Evolutionary conservation across 1,140 invertebrate species (phyloP).

Genomic region (Polyergus mexicanus): DNA sequence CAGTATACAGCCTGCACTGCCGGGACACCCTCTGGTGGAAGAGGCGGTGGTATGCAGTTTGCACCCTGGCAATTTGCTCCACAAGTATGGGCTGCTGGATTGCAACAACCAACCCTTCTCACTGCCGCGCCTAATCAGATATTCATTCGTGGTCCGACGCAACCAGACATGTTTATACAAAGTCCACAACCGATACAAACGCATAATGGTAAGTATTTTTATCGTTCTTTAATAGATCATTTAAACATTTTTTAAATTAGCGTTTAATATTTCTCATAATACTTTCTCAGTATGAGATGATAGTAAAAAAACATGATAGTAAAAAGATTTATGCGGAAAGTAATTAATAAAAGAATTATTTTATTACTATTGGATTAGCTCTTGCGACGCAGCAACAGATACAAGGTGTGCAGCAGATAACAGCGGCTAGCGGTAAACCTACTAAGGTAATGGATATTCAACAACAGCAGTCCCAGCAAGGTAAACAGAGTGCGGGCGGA

Average conservation of each 20-base stretch:
- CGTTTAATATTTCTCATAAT: slow-evolving; percentile 55
- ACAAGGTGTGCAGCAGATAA: slow-evolving; percentile 85
- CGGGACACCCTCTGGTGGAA: slow-evolving; percentile 88
- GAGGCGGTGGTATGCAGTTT: slow-evolving; percentile 88
- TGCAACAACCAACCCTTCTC: slow-evolving; percentile 90
- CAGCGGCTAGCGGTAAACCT: slow-evolving; percentile 83
- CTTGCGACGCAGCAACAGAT: slow-evolving; percentile 87
- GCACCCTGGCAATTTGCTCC: slow-evolving; percentile 89
- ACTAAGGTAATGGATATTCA: slow-evolving; percentile 87
- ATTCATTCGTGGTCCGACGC: slow-evolving; percentile 92
- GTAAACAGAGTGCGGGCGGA: slow-evolving; percentile 86
- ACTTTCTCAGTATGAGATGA: background rate
- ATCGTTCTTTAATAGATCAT: slow-evolving; percentile 68
- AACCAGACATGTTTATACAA: slow-evolving; percentile 96
- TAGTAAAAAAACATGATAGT: background rate
- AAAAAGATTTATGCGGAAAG: slow-evolving; percentile 19
- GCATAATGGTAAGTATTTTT: slow-evolving; percentile 87
- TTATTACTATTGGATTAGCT: slow-evolving; percentile 70
- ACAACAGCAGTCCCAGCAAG: slow-evolving; percentile 85
- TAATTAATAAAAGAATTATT: background rate
- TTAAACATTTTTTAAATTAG: background rate
- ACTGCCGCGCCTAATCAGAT: slow-evolving; percentile 91
- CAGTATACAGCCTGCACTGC: slow-evolving; percentile 89
- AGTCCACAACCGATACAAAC: slow-evolving; percentile 90
- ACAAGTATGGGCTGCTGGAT: slow-evolving; percentile 90